Percentiles rank a stretch among this genome's conserved stretches.
phyloP scores from a whole-genome alignment of 2,888 invertebrate genomes.

The Chaetogeoica ovagalla region DNA sequence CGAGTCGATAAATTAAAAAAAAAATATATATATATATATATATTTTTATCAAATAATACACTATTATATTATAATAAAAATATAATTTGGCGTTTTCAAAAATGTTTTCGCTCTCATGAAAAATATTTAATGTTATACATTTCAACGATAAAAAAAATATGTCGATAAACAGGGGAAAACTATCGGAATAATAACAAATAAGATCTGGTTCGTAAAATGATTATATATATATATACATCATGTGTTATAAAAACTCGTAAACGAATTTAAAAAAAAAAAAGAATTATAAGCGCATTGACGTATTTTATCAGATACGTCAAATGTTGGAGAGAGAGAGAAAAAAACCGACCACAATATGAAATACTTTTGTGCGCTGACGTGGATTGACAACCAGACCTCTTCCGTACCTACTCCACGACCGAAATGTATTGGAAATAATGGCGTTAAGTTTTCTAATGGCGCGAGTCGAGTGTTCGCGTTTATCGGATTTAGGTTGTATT shows the following conservation, averaged over 20 bases:
- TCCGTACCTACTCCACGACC: background rate
- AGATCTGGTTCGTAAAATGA: too few relatives aligned
- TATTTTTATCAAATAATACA: too few relatives aligned
- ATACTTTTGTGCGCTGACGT: conserved; percentile 6
- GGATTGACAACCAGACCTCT: background rate
- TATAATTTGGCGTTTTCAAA: too few relatives aligned
- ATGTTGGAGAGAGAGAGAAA: background rate
- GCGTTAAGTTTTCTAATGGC: conserved; percentile 30
- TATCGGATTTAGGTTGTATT: conserved; percentile 23
- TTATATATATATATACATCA: background rate
- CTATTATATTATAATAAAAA: too few relatives aligned
- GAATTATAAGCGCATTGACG: background rate
- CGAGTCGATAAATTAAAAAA: too few relatives aligned
- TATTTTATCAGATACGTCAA: background rate
- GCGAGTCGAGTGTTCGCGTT: background rate
- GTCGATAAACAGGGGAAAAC: too few relatives aligned
- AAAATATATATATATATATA: too few relatives aligned
- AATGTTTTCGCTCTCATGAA: too few relatives aligned
- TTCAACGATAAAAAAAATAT: too few relatives aligned
- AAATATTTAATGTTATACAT: too few relatives aligned
- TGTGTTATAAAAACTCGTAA: background rate
- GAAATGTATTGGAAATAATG: conserved; percentile 4
- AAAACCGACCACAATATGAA: background rate
- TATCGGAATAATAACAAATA: too few relatives aligned
- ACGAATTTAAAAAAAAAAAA: background rate